Conservation (phyloP, 2,888 invertebrate genomes). For the Oligia latruncula region DNA sequence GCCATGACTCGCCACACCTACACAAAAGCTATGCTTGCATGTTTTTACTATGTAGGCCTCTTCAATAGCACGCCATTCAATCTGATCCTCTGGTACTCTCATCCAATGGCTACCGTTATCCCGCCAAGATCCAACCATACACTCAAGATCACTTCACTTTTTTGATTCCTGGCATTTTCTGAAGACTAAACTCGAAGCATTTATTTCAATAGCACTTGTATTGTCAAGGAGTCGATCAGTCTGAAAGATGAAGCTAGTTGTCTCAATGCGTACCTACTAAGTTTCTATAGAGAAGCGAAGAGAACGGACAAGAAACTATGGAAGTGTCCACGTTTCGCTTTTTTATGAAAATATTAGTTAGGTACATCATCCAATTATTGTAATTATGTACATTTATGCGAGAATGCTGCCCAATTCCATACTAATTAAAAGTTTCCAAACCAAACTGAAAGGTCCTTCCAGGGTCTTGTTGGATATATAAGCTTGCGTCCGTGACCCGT, state of each 20-base stretch:
- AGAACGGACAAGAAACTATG: neutral
- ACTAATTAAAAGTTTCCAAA: too few species aligned
- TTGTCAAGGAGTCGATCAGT: neutral
- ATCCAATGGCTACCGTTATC: neutral
- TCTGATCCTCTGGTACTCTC: neutral
- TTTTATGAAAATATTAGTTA: neutral
- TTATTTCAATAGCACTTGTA: neutral
- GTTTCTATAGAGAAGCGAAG: neutral
- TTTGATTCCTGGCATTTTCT: neutral
- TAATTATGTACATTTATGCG: neutral
- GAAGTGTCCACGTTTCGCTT: neutral
- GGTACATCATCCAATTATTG: neutral
- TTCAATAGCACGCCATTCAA: neutral
- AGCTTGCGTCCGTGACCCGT: constrained; percentile 12
- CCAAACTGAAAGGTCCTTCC: neutral
- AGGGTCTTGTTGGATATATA: constrained; percentile 1
- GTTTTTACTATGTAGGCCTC: neutral
- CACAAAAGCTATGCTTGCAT: too few species aligned
- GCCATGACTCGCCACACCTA: too few species aligned
- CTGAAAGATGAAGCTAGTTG: neutral
- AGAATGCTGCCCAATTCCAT: neutral
- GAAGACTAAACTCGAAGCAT: neutral
- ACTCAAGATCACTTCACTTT: neutral
- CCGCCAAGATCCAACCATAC: neutral
- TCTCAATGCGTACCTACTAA: neutral